phyloP scores from a whole-genome alignment of 2,888 invertebrate genomes.

The Masnerella sp. region DNA sequence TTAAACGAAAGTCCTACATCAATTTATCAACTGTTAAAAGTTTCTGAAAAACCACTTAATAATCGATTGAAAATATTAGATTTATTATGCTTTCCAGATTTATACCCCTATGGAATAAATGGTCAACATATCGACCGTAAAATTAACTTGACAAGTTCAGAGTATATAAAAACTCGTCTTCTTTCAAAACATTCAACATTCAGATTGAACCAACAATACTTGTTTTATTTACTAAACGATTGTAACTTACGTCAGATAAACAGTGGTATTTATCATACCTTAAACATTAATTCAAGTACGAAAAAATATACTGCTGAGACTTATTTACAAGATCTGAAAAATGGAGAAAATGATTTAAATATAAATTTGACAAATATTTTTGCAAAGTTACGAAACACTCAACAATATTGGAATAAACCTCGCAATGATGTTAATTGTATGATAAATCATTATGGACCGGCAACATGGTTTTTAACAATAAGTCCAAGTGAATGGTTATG shows the following conservation, averaged over 20 bases:
- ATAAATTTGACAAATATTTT: constrained; percentile 60
- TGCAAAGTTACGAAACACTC: constrained; percentile 49
- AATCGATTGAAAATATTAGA: constrained; percentile 37
- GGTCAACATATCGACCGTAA: constrained; percentile 58
- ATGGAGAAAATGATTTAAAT: constrained; percentile 37
- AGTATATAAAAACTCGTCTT: constrained; percentile 60
- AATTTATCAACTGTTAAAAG: constrained; percentile 33
- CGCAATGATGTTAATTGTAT: constrained; percentile 61
- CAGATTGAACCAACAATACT: constrained; percentile 63
- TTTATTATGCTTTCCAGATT: constrained; percentile 7
- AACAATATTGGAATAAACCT: constrained; percentile 57
- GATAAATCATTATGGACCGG: constrained; percentile 23
- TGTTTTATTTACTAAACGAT: constrained; percentile 64
- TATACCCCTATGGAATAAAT: constrained; percentile 49
- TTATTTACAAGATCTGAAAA: constrained; percentile 42
- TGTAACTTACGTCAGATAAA: constrained; percentile 61
- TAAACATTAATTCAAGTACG: constrained; percentile 52
- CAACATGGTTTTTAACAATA: constrained; percentile 48
- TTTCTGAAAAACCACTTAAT: constrained; percentile 60
- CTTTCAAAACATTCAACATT: constrained; percentile 43
- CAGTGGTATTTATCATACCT: constrained; percentile 58
- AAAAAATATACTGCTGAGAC: constrained; percentile 42
- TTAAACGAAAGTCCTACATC: not conserved
- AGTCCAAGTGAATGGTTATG: constrained; percentile 66
- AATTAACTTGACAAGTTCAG: constrained; percentile 56